A percentile compares a stretch with the other conserved stretches of the same genome.
These are phyloP conservation scores for Drosophila pseudotalamancana DNA, from an alignment of 2,888 invertebrate species.

Conservation along the genomic window DNA sequence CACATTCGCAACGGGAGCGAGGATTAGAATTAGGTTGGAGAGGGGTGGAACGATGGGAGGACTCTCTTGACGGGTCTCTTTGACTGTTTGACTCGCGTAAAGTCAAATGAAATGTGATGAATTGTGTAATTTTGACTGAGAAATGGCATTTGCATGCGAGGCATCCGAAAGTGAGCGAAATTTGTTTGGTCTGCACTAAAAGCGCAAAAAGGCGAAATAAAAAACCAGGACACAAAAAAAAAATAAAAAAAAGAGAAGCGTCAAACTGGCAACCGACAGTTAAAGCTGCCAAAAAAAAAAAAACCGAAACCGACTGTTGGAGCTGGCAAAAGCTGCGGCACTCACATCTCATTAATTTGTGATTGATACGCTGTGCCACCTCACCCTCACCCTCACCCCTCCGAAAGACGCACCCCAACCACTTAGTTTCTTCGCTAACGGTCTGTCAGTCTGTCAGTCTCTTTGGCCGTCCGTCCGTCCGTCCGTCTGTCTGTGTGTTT, in stretches of 20 bases:
- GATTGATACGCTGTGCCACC: conserved; percentile 71
- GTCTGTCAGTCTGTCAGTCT: background rate
- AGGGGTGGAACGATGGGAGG: background rate
- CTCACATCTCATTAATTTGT: conserved; percentile 84
- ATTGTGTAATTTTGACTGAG: conserved; percentile 81
- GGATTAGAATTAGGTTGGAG: background rate
- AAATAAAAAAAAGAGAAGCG: conserved; percentile 26
- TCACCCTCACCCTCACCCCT: background rate
- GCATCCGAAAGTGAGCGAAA: conserved; percentile 67
- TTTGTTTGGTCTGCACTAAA: conserved; percentile 67
- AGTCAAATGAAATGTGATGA: conserved; percentile 81
- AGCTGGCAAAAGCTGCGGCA: conserved; percentile 66
- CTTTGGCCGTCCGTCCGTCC: background rate
- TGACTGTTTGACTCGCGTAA: conserved; percentile 58
- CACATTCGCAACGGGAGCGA: conserved; percentile 29
- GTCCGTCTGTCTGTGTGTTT: conserved; percentile 59
- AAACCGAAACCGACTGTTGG: conserved; percentile 2
- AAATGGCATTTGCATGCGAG: conserved; percentile 77
- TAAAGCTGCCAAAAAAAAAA: conserved; percentile 30
- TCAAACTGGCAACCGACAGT: conserved; percentile 64
- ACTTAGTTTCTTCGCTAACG: background rate
- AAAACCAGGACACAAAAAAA: conserved; percentile 14
- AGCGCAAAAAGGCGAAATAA: conserved; percentile 57
- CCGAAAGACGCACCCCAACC: background rate
- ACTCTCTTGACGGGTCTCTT: conserved; percentile 41